A percentile compares a stretch with the other conserved stretches of the same genome.
Conservation (phyloP, 2,113 vertebrate genomes). For the Vireo altiloquus region DNA sequence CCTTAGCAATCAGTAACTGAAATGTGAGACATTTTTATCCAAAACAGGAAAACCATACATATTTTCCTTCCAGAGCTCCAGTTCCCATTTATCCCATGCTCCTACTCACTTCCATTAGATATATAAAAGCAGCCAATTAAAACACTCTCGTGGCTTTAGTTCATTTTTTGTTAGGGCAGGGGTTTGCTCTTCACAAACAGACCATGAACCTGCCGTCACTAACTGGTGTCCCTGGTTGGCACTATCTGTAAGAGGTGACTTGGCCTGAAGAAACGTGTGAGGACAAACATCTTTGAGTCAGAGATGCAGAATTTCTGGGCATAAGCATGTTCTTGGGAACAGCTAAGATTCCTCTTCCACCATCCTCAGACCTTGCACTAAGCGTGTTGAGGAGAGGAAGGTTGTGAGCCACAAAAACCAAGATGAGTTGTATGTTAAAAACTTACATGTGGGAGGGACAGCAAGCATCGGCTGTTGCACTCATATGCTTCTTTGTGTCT, state of each 20-base stretch:
- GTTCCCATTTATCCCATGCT: background rate
- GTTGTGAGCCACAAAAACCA: background rate
- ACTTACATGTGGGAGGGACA: constrained; percentile 85
- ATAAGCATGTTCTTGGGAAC: background rate
- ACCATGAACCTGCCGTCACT: background rate
- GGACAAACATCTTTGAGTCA: background rate
- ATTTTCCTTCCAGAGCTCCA: background rate
- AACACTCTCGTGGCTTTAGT: background rate
- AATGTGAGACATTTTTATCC: background rate
- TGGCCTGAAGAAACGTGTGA: background rate
- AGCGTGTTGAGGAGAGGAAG: background rate
- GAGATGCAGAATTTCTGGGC: background rate
- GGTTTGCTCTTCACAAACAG: background rate
- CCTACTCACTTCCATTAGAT: background rate
- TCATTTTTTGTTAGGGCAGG: background rate
- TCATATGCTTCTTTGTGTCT: constrained; percentile 88
- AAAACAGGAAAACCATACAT: background rate
- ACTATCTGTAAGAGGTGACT: background rate
- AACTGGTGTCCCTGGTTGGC: background rate
- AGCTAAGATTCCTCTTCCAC: background rate
- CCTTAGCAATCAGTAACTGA: background rate
- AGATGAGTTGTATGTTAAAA: background rate
- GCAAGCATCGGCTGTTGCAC: constrained; percentile 84
- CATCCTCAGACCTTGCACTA: background rate
- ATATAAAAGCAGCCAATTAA: background rate